Percentiles rank a stretch among this genome's conserved stretches.
These are phyloP conservation scores for Vidua chalybeata DNA, from an alignment of 2,113 vertebrate species.

Conservation along the genomic window DNA sequence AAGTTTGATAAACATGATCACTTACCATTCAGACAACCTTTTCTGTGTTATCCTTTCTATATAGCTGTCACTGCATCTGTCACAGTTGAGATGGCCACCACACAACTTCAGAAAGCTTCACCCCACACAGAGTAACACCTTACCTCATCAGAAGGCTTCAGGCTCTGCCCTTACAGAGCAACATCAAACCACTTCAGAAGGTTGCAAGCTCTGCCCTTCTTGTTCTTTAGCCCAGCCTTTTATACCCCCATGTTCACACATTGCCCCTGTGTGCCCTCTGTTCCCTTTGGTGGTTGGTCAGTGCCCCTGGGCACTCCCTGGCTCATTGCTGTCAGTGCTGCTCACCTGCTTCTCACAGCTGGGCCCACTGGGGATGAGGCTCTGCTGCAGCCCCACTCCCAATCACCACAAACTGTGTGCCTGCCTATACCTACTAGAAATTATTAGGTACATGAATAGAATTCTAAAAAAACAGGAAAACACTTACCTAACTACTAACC, in stretches of 20 bases:
- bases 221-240: accelerated
- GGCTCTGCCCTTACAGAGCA: neutral
- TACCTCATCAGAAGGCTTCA: neutral
- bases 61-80: neutral
- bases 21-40: neutral
- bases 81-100: neutral
- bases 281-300: neutral
- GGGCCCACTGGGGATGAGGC: neutral
- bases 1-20: neutral
- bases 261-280: neutral
- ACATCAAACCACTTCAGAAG: neutral
- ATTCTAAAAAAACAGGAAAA: neutral
- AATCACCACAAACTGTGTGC: neutral
- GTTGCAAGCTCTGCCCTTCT: neutral
- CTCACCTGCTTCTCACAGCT: neutral
- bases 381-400: neutral
- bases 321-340: neutral
- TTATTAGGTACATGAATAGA: neutral
- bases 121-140: neutral
- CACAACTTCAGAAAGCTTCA: neutral
- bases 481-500: neutral
- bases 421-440: neutral
- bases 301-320: neutral
- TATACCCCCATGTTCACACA: neutral
- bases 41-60: neutral